Evolutionary conservation across 2,797 vertebrate species (phyloP).

Genomic region (Crocidura indochinensis): DNA sequence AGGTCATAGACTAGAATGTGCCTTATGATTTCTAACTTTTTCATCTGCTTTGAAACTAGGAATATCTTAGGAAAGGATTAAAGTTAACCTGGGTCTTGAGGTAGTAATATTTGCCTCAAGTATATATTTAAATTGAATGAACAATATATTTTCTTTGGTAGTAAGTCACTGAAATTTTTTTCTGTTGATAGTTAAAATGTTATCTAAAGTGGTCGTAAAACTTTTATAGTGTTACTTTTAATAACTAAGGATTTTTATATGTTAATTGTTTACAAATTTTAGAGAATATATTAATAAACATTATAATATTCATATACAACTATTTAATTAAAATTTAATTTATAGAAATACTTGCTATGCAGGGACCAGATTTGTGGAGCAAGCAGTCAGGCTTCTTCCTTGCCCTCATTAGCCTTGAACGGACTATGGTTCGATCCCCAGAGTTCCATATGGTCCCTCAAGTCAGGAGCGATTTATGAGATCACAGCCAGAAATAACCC

Average conservation of each 20-base stretch:
- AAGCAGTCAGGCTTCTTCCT: too few species aligned
- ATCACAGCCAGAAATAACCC: too few species aligned
- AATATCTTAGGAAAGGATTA: neutral
- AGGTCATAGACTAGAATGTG: too few species aligned
- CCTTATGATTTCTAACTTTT: neutral
- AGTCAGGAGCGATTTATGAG: too few species aligned
- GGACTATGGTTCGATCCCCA: too few species aligned
- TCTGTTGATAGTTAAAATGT: constrained; percentile 34
- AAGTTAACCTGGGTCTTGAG: neutral
- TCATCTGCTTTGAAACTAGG: neutral
- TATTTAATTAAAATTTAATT: too few species aligned
- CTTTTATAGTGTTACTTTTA: neutral
- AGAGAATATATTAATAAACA: too few species aligned
- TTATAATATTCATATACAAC: too few species aligned
- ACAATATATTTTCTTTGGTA: neutral
- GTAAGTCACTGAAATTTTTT: constrained; percentile 11
- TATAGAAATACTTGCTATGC: too few species aligned
- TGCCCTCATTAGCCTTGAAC: too few species aligned
- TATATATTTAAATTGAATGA: constrained; percentile 22
- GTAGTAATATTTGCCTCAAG: neutral
- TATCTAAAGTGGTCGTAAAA: neutral
- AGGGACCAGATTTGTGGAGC: too few species aligned
- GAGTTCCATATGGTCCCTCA: too few species aligned
- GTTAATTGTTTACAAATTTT: neutral
- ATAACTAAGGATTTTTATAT: constrained; percentile 18